Percentiles rank a stretch among this genome's conserved stretches.
Conservation (phyloP, 2,113 vertebrate species). For the Paracyprichromis sp. region DNA sequence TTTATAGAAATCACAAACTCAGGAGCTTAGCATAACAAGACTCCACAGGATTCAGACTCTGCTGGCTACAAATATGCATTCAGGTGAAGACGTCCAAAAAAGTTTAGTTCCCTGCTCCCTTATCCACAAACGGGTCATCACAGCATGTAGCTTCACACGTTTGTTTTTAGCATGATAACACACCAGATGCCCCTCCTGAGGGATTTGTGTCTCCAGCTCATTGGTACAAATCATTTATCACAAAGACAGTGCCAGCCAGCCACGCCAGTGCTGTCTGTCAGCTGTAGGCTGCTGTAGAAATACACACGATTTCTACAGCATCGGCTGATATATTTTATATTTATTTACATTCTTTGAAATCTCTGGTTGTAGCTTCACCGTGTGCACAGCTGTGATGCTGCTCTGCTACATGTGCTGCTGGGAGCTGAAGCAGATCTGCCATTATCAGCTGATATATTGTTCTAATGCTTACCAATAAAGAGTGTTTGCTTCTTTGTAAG, state of each 20-base stretch:
- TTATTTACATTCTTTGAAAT: not conserved
- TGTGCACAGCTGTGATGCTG: not conserved
- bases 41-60: not conserved
- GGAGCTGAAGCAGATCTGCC: not conserved
- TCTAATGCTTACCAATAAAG: not conserved
- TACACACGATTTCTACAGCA: not conserved
- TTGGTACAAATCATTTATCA: not conserved
- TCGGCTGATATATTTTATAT: not conserved
- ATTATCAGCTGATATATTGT: not conserved
- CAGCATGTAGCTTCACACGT: not conserved
- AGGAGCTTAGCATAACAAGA: not conserved
- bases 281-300: not conserved
- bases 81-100: not conserved
- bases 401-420: not conserved
- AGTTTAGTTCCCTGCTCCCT: not conserved
- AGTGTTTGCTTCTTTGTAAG: not conserved
- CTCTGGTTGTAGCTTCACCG: not conserved
- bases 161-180: not conserved
- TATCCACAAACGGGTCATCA: not conserved
- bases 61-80: not conserved
- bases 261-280: not conserved
- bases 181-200: not conserved
- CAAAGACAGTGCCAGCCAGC: not conserved
- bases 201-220: not conserved
- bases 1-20: too few species aligned